phyloP scores from a whole-genome alignment of 2,797 vertebrate species.

The Hipposideros larvatus region DNA sequence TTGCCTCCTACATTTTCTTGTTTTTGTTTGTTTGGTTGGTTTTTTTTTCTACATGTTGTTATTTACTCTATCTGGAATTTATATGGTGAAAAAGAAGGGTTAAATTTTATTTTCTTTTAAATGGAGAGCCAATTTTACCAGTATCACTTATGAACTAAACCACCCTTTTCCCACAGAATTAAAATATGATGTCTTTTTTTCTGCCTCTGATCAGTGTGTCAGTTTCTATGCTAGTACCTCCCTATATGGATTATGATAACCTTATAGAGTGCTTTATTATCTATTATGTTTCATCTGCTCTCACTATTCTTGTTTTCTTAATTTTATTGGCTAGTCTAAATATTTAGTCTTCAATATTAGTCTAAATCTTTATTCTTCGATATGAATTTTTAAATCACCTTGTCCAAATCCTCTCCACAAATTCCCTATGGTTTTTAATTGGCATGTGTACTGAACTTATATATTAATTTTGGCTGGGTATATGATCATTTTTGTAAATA shows the following conservation, averaged over 20 bases:
- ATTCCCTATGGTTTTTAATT: background rate
- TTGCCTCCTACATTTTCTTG: background rate
- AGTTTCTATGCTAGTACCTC: background rate
- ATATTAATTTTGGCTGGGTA: constrained; percentile 15
- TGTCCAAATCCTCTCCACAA: background rate
- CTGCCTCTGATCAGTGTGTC: background rate
- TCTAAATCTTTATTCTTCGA: background rate
- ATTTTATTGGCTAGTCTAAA: background rate
- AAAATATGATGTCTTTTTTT: background rate
- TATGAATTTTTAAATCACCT: background rate
- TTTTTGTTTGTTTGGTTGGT: background rate
- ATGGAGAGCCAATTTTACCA: background rate
- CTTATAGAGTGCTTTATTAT: background rate
- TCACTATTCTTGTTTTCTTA: background rate
- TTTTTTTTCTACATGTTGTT: background rate
- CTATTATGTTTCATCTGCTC: background rate
- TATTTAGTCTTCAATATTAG: background rate
- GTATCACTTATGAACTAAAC: background rate
- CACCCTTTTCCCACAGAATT: background rate
- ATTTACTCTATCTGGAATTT: background rate
- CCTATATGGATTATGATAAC: background rate
- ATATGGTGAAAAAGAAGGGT: background rate
- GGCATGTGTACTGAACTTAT: background rate
- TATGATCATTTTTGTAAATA: background rate
- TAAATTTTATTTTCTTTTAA: background rate